Base-by-base conservation (phyloP, 2,888 invertebrate species). In the Yponomeuta malinellus region DNA sequence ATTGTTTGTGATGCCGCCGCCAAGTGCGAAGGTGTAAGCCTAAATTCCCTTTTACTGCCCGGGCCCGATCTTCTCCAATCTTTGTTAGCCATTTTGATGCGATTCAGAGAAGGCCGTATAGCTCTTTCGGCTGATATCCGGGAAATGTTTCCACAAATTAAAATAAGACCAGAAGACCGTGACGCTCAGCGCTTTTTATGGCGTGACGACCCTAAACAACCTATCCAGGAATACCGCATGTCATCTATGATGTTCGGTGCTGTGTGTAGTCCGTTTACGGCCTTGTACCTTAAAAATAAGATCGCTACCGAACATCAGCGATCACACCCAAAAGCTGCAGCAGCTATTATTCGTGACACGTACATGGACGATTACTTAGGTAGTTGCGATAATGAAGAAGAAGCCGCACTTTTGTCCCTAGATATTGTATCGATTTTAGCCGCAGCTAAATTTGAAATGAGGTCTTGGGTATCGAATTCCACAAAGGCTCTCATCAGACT, bases 31-130 rank as follows among this genome's bases (percentile, higher is more conserved):
- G 77, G 77, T 1, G 70, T 65, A 29, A 65, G 65, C 65, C 71
- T 79, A 1, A 78, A 81, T 52, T 73, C 75, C 8, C 63, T 74
- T 2, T 65, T 85, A 6, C 23, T 82, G 2, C 76, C 75, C 37
- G 81, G 81, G 2, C 81, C 82, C 1, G 80, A 82, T 59, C 69
- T 80, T 2, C 72, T 81, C 2, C 73, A 74, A 10, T 74, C 80
- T 9, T 71, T 84, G 48, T 31, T 76, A 1, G 78, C 77, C 2
- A 76, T 73, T 6, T 31, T 71, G 10, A 15, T 70, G 1, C 48
- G 71, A 1, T 73, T 73, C 31, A 48, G 73, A n/a, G 70, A 72
- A 37, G 68, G 69, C 0, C 29, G 23, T 0, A 29, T 70, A 9
- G 73, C 71, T n/a, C 4, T 72, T 4, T 63, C 69, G 2, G 72